A percentile compares a stretch with the other conserved stretches of the same genome.
phyloP scores from a whole-genome alignment of 2,797 vertebrate genomes.

The Trachurus trachurus region DNA sequence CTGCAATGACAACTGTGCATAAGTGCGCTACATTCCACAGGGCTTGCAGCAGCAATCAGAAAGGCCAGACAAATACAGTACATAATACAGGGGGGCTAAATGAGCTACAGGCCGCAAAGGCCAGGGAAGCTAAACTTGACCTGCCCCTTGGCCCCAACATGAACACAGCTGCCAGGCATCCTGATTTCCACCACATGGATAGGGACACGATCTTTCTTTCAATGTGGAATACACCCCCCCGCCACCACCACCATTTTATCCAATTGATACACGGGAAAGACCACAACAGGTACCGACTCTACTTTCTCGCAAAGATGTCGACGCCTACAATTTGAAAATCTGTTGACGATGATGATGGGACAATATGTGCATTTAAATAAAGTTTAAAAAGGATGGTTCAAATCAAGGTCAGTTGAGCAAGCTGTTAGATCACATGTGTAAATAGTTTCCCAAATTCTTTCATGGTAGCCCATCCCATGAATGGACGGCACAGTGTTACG shows the following conservation, averaged over 20 bases:
- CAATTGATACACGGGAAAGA: neutral
- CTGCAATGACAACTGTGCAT: conserved; percentile 72
- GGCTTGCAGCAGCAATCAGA: conserved; percentile 80
- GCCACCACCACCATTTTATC: conserved; percentile 1
- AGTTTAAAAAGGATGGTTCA: neutral
- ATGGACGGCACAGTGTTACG: too few relatives aligned
- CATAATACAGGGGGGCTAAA: conserved; percentile 66
- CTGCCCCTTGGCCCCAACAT: conserved; percentile 50
- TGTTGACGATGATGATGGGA: neutral
- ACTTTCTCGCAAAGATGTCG: neutral
- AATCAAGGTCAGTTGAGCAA: neutral
- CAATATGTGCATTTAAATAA: neutral
- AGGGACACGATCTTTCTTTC: conserved; percentile 15
- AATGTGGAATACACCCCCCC: neutral
- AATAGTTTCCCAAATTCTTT: neutral
- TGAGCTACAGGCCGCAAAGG: conserved; percentile 59
- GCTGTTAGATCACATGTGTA: neutral
- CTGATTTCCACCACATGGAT: conserved; percentile 44
- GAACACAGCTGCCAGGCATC: conserved; percentile 50
- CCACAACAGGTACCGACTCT: too few relatives aligned
- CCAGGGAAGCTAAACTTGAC: conserved; percentile 62
- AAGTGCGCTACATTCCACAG: conserved; percentile 66
- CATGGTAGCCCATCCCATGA: neutral
- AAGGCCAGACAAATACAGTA: conserved; percentile 78
- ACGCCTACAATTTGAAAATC: neutral